Evolutionary conservation across 2,888 invertebrate genomes (phyloP), one percentile per base, ranked within the genome.

Genomic region (Meteorus colon): DNA sequence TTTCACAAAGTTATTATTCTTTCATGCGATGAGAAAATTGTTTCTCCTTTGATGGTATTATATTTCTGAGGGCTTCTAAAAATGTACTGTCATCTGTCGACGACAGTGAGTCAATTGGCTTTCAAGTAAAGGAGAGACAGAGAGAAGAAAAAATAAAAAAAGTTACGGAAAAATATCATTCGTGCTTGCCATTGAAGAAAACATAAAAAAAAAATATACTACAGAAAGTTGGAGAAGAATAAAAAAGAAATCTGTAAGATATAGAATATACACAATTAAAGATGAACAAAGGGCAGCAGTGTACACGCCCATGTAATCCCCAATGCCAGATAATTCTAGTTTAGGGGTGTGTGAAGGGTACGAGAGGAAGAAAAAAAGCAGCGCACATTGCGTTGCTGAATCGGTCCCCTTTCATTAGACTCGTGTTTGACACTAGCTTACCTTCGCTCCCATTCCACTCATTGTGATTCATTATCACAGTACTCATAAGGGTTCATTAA

Each of bases 401-500:
- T 67, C 31, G 70, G 55, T 65, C 55, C 31, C 66, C 71, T 75
- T 75, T 75, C 71, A 75, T 75, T 59, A 71, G 59, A 45, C 19
- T 59, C 59, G 41, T 75, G 70, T 70, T 70, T 74, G 74, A 74
- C 74, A 75, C 71, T n/a, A 16, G 71, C 45, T 60, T 59, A 59
- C 59, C 55, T 34, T 41, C 55, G 59, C 29, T 29, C 16, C 19
- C 59, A 41, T 31, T 16, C 31, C 62, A 62, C 48, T 31, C 19
- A 51, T 69, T 45, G 66, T 75, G 66, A 75, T 75, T 75, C 75
- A 75, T 75, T 75, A 75, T 75, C 73, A 65, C 27, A 24, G 55
- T 73, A 74, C 69, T 78, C 73, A 79, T 75, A 63, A 71, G 74
- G 81, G 83, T 83, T 86, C 87, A 89, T 89, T 89, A 89, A 89